These are phyloP conservation scores for Puffinus mauretanicus DNA, from an alignment of 2,113 vertebrate genomes.

Conservation along the genomic window DNA sequence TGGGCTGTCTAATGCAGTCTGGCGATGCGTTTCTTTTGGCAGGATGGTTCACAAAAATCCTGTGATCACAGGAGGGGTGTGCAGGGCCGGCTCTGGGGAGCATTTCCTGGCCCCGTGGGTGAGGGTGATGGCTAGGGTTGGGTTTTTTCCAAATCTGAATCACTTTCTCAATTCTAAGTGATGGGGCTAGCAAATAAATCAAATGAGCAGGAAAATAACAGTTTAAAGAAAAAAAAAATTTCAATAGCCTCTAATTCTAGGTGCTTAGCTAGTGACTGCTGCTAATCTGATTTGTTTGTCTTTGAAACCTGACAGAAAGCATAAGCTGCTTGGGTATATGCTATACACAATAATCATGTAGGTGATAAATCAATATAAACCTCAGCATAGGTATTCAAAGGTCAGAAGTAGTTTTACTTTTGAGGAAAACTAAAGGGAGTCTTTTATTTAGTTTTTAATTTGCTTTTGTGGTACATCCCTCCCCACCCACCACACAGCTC, in stretches of 20 bases:
- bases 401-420: not conserved
- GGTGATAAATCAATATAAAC: not conserved
- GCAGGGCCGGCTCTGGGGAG: not conserved
- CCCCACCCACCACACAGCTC: not conserved
- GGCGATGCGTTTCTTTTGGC: not conserved
- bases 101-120: too few species aligned
- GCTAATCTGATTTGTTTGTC: constrained; percentile 18
- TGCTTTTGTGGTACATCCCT: not conserved
- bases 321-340: not conserved
- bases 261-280: not conserved
- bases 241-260: not conserved
- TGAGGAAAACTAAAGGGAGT: not conserved
- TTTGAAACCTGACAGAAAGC: not conserved
- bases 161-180: not conserved
- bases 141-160: not conserved
- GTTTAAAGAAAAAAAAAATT: not conserved
- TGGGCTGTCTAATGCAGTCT: not conserved
- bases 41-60: not conserved
- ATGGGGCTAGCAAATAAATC: not conserved
- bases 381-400: not conserved
- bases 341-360: not conserved
- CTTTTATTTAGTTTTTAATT: not conserved
- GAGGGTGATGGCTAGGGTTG: not conserved
- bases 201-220: not conserved
- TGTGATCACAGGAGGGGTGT: not conserved